Base-by-base conservation (phyloP, 92 coral and sea anemone genomes). In the Heliopora coerulea region DNA sequence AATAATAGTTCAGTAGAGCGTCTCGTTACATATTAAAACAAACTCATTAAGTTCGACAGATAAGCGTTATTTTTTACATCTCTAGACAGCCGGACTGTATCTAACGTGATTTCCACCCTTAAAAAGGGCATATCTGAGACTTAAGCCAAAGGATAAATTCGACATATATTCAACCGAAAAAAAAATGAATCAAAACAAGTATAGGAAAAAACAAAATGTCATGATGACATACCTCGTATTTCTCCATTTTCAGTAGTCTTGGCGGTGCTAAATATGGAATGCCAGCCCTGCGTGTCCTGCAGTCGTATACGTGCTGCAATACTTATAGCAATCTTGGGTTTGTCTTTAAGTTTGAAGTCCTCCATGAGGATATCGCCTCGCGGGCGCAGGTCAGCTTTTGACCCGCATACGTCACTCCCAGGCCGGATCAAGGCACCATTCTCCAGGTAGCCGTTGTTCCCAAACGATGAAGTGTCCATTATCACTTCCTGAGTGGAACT, bases 391-490 rank as follows among this genome's bases (percentile, higher is more conserved):
- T 83, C 96, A 0, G 83, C 95, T 40, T 85, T 85, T 60, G 81
- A 88, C 13, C 99, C 96, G 72, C 99, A 95, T 25, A 82, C 78
- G 33, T 88, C 96, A 41, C 62, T 84, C 59, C 83, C 86, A 0
- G 88, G 83, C 28, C 83, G 77, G 49, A 95, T 77, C 49, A 62
- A 79, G 11, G 88, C 88, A 26, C 90, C 99, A 64, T 86, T 82
- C 62, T 85, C 90, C 49, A 95, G 80, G 42, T 84, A 95, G 37
- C 96, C 99, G 72, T 95, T 95, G 78, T 95, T 95, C n/a, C 93
- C 90, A 66, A 78, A 85, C 31, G 79, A 83, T 0, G 99, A 95
- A 56, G 79, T 89, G 85, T 95, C 99, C 46, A 83, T 56, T 17
- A 95, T 58, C 2, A 95, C 89, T 19, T 78, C 78, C 17, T 86